Base-by-base conservation (phyloP, 30 jellyfish, hydroid and myxozoan genomes). In the Chironex yamaguchii region DNA sequence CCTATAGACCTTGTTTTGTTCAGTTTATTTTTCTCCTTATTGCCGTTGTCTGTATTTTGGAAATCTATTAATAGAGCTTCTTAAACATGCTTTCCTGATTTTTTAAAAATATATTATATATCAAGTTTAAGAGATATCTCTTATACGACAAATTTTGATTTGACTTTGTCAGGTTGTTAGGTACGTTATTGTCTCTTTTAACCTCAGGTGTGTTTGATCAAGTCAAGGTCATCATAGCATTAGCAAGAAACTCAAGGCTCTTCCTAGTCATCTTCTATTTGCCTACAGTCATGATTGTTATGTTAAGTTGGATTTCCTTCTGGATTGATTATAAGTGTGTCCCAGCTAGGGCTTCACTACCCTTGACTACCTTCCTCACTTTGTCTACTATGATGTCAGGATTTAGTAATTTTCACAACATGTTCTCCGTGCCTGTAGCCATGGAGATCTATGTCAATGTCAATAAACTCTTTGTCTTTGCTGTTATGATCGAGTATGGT, bases 241-340 rank as follows among this genome's bases (percentile, higher is more conserved):
- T 82, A 12, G 74, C 63, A n/a, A 67, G 92, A 68, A 72, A 82
- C 13, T 33, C 70, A 4, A 29, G 34, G 54, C 70, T 25, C 48
- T 82, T 63, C 34, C 34, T 82, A 20, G 52, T 82, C 71, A 75
- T 63, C 29, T 67, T 63, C 32, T 69, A 82, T 36, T 26, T 82
- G 4, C 92, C 92, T 3, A 36, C 70, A 23, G 86, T 52, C 3
- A 62, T 82, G 12, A 52, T 82, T 36, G 92, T 82, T 13, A 52
- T 83, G 33, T 34, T 83, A 12, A 82, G 92, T 34, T 82, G 92
- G 92, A 82, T 68, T 29, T 82, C 92, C 1, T 82, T 82, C 36
- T 82, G 92, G 92, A 49, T 82, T 24, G 92, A 82, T 31, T 68
- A 82, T 65, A 65, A 76, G 4, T 82, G 86, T 20, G 23, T 28